These are phyloP conservation scores for Philhelius pedissequus DNA, from an alignment of 2,888 invertebrate species.

Conservation along the genomic window DNA sequence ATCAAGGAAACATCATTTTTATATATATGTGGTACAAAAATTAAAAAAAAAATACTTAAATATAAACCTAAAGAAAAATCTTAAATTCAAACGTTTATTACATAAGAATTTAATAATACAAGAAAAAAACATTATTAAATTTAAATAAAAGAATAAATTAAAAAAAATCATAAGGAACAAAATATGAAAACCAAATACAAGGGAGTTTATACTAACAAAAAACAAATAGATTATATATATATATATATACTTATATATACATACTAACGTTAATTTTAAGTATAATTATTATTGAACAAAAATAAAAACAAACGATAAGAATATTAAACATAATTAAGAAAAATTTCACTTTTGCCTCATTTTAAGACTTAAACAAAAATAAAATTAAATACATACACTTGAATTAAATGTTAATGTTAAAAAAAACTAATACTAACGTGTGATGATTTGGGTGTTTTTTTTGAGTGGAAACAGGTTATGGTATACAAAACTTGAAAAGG, in stretches of 20 bases:
- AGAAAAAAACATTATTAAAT: constrained; percentile 47
- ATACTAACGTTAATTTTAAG: constrained; percentile 63
- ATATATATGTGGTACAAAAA: constrained; percentile 67
- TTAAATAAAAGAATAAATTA: constrained; percentile 14
- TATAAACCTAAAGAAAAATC: constrained; percentile 39
- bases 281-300: constrained; percentile 57
- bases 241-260: constrained; percentile 67
- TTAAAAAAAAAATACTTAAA: constrained; percentile 61
- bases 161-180: constrained; percentile 76
- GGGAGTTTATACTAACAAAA: constrained; percentile 77
- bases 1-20: constrained; percentile 64
- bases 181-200: constrained; percentile 78
- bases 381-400: constrained; percentile 42
- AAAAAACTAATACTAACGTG: constrained; percentile 23
- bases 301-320: constrained; percentile 73
- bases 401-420: constrained; percentile 58
- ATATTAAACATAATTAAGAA: constrained; percentile 57
- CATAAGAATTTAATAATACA: constrained; percentile 47
- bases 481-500: not conserved
- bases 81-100: constrained; percentile 35
- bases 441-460: constrained; percentile 14
- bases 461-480: not conserved
- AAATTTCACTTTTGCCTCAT: constrained; percentile 70
- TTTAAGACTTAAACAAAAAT: constrained; percentile 65
- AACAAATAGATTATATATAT: constrained; percentile 46